A percentile compares a stretch with the other conserved stretches of the same genome.
Evolutionary conservation across 2,113 vertebrate species (phyloP).

Genomic region (Psilopogon haemacephalus): DNA sequence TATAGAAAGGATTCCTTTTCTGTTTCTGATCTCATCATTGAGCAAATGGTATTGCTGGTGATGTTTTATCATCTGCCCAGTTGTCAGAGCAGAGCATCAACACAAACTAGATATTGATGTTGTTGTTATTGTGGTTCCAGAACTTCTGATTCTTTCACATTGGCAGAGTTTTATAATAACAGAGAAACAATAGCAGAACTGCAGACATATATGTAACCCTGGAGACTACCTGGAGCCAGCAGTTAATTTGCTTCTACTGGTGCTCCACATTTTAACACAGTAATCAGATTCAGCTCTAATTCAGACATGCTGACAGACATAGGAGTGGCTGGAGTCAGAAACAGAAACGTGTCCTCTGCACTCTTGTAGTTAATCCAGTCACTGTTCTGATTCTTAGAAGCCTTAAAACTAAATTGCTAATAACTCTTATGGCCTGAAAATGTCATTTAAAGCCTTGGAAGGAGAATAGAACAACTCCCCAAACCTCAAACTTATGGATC

Average conservation of each 20-base stretch:
- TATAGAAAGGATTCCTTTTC: not conserved
- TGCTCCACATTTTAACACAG: constrained; percentile 17
- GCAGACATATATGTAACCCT: not conserved
- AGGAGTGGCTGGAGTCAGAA: constrained; percentile 53
- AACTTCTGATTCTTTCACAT: not conserved
- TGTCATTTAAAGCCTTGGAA: constrained; percentile 24
- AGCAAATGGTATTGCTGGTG: not conserved
- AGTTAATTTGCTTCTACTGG: constrained; percentile 5
- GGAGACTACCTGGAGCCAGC: constrained; percentile 27
- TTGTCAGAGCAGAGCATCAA: not conserved
- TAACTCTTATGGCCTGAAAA: constrained; percentile 42
- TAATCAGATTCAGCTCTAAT: constrained; percentile 59
- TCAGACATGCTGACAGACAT: constrained; percentile 63
- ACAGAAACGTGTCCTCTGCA: constrained; percentile 45
- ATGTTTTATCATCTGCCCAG: not conserved
- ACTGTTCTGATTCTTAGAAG: constrained; percentile 63
- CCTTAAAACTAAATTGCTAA: constrained; percentile 45
- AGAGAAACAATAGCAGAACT: not conserved
- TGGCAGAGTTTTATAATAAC: not conserved
- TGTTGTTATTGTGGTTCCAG: not conserved
- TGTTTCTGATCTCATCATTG: not conserved
- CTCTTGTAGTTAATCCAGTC: constrained; percentile 58
- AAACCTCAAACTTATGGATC: constrained; percentile 11
- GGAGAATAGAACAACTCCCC: constrained; percentile 17
- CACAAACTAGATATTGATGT: not conserved